Evolutionary conservation across 2,888 invertebrate genomes (phyloP), one percentile per base, ranked within the genome.

Genomic region (Brachyptera putata): DNA sequence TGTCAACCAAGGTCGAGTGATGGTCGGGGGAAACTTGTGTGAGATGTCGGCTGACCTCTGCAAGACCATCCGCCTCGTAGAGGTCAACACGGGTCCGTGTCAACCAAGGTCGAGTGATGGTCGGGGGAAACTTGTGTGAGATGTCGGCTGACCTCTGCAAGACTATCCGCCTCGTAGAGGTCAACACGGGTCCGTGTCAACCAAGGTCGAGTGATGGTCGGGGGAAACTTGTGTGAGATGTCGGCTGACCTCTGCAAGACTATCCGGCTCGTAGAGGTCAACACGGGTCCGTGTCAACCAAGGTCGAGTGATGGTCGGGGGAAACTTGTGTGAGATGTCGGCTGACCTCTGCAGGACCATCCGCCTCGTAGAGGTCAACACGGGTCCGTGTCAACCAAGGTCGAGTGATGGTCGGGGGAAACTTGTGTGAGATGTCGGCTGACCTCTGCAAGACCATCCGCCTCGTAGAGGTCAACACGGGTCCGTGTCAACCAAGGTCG

Each of bases 141-240:
- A n/a, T n/a, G 7, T 5, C 11, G 34, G 74, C 79, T 1, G 68
- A 71, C 21, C 41, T 80, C 21, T 71, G 77, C 43, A 73, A 72
- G 61, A 73, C 80, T 3, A 75, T 78, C 61, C 71, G 80, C 63
- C 64, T 81, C 41, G 73, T 80, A 1, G 79, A 81, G 66, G 70
- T 78, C 25, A 76, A 11, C n/a, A n/a, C n/a, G n/a, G n/a, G n/a
- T n/a, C n/a, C n/a, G n/a, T n/a, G n/a, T n/a, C n/a, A n/a, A n/a
- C n/a, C n/a, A 34, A 34, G 34, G 11, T 5, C 34, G 34, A 34
- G 11, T 9, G 34, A 34, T 34, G 34, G 5, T 34, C 34, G 34
- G 11, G 11, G 34, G 9, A 34, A 34, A 34, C 34, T 11, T 5
- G 5, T 34, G 34, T 34, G 5, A 11, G 11, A n/a, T n/a, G 7